Evolutionary conservation across 2,888 invertebrate genomes (phyloP).

Genomic region (Drosophila mayaguana): DNA sequence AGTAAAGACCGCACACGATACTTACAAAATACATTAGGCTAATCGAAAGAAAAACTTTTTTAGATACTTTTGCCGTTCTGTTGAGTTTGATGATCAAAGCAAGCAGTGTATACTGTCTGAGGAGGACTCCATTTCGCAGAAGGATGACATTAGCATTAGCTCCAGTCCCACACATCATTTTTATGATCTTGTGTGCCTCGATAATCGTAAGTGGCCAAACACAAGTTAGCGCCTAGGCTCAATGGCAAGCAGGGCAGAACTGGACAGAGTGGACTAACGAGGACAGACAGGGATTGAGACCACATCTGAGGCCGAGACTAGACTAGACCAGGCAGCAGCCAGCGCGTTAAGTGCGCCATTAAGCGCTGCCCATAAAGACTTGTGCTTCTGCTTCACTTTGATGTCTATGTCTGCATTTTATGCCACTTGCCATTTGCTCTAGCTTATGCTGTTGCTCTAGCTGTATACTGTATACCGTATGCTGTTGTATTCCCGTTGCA

Average conservation of each 20-base stretch:
- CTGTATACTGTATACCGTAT: conserved; percentile 6
- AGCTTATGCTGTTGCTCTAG: conserved; percentile 8
- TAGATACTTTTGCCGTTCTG: conserved; percentile 94
- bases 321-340: conserved; percentile 37
- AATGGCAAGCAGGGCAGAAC: conserved; percentile 26
- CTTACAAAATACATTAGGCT: conserved; percentile 36
- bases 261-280: conserved; percentile 10
- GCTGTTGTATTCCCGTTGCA: conserved; percentile 85
- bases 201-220: conserved; percentile 91
- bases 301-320: conserved; percentile 2
- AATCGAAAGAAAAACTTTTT: conserved; percentile 44
- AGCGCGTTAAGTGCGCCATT: conserved; percentile 61
- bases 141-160: conserved; percentile 94
- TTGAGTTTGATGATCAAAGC: conserved; percentile 95
- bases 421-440: conserved; percentile 30
- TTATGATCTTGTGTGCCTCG: conserved; percentile 94
- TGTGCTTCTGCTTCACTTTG: conserved; percentile 43
- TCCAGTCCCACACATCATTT: conserved; percentile 94
- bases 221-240: conserved; percentile 48
- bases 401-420: conserved; percentile 40
- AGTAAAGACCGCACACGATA: conserved; percentile 86
- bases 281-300: conserved; percentile 21
- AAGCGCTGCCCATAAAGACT: conserved; percentile 51
- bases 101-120: conserved; percentile 95
- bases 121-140: conserved; percentile 95